phyloP scores from a whole-genome alignment of 2,888 invertebrate species.

The Cheilosia impressa region DNA sequence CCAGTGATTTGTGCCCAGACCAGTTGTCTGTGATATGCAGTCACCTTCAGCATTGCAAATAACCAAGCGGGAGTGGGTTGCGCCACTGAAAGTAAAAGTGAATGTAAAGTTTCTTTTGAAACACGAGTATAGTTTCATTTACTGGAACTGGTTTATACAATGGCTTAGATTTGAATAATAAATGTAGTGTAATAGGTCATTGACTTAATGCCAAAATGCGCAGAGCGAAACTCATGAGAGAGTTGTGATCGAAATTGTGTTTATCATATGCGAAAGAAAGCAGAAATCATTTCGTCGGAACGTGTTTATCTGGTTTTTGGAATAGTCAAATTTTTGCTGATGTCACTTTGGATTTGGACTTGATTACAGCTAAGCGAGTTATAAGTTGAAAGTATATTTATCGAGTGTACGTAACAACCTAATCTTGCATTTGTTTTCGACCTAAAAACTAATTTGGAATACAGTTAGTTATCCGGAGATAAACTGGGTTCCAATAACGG shows the following conservation, averaged over 20 bases:
- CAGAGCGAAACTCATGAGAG: neutral
- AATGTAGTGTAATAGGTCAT: neutral
- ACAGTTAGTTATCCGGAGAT: too few relatives aligned
- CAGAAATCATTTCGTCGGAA: neutral
- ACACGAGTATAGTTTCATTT: neutral
- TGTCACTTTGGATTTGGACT: slow-evolving; percentile 2
- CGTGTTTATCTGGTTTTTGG: slow-evolving; percentile 27
- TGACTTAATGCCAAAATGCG: neutral
- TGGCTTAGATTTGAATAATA: neutral
- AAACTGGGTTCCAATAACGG: too few relatives aligned
- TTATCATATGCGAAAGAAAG: neutral
- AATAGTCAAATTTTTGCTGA: slow-evolving; percentile 11
- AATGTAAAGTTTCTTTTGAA: slow-evolving; percentile 10
- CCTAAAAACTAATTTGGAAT: too few relatives aligned
- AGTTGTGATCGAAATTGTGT: neutral
- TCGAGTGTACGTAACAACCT: neutral
- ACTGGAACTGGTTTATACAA: neutral
- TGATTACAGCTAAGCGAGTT: slow-evolving; percentile 1
- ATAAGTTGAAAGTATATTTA: neutral
- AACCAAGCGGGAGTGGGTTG: slow-evolving; percentile 92
- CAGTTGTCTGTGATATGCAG: slow-evolving; percentile 87
- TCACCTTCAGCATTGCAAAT: slow-evolving; percentile 90
- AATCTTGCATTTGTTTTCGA: neutral
- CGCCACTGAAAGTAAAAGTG: slow-evolving; percentile 87
- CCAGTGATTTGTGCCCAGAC: slow-evolving; percentile 93